Percentiles rank a stretch among this genome's conserved stretches.
phyloP scores from a whole-genome alignment of 1,140 invertebrate genomes.

The Cyrtorhinus lividipennis region DNA sequence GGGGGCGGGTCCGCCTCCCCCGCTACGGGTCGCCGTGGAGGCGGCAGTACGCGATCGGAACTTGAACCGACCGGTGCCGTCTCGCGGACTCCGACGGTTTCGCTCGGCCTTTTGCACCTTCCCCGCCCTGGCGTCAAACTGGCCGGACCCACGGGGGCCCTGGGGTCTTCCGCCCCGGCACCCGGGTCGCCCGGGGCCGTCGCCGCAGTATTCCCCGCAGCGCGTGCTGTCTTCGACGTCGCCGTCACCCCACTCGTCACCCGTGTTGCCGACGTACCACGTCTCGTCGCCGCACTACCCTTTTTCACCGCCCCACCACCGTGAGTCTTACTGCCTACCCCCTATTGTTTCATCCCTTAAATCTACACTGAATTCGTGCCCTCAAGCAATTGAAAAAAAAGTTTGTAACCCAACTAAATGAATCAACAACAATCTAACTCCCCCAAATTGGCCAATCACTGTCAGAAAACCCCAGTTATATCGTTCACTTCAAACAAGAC shows the following conservation, averaged over 20 bases:
- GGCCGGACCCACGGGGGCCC: slow-evolving; percentile 13
- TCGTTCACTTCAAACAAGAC: no score
- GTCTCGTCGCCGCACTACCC: not conserved
- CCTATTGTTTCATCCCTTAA: no score
- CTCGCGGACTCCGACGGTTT: not conserved
- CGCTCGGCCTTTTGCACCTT: not conserved
- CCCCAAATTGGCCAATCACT: no score
- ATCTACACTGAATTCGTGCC: no score
- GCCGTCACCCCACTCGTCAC: not conserved
- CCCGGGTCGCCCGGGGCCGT: not conserved
- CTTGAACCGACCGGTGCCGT: not conserved
- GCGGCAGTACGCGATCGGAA: not conserved
- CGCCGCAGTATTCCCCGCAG: not conserved
- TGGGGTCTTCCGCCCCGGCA: slow-evolving; percentile 13
- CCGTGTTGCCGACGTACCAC: not conserved
- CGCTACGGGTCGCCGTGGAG: not conserved
- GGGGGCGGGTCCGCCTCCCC: not conserved
- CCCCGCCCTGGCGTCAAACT: slow-evolving; percentile 19
- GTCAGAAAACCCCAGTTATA: no score
- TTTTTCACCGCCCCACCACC: not conserved
- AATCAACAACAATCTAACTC: no score
- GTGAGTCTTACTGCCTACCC: no score
- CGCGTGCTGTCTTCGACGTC: not conserved
- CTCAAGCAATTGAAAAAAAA: no score
- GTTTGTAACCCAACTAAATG: no score